A percentile compares a stretch with the other conserved stretches of the same genome.
Conservation (phyloP, 2,888 invertebrate species). For the Sylvicola fuscatus region DNA sequence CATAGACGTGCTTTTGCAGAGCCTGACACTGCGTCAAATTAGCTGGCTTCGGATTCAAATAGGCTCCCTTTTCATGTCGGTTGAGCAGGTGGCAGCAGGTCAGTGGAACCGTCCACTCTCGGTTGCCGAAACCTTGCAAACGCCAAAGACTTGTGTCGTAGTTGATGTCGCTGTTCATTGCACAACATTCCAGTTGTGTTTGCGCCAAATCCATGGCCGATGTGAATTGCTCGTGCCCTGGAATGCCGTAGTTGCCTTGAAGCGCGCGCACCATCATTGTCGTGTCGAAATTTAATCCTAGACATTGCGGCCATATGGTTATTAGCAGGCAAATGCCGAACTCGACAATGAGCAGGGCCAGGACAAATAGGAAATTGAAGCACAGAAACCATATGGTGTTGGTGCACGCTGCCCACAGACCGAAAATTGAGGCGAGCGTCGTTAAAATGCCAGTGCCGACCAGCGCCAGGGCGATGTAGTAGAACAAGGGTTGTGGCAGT, state of each 20-base stretch:
- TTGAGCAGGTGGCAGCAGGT: constrained; percentile 49
- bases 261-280: constrained; percentile 47
- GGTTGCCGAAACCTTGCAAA: constrained; percentile 47
- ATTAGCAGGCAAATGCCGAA: constrained; percentile 48
- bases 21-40: constrained; percentile 51
- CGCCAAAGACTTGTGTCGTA: constrained; percentile 68
- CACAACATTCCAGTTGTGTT: constrained; percentile 53
- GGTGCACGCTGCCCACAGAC: constrained; percentile 64
- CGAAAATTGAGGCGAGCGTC: constrained; percentile 46
- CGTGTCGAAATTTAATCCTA: constrained; percentile 46
- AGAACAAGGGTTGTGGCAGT: constrained; percentile 50
- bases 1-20: constrained; percentile 16
- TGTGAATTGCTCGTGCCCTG: constrained; percentile 48
- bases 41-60: constrained; percentile 55
- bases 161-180: constrained; percentile 55
- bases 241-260: constrained; percentile 56
- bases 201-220: constrained; percentile 64
- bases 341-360: constrained; percentile 43
- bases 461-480: constrained; percentile 50
- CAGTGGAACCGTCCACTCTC: constrained; percentile 43
- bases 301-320: constrained; percentile 56
- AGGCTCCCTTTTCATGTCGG: constrained; percentile 30
- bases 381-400: constrained; percentile 53
- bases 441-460: constrained; percentile 47
- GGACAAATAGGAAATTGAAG: constrained; percentile 46